These are phyloP conservation scores for Cyprinus carpio DNA, from an alignment of 2,113 vertebrate genomes.

Conservation along the genomic window DNA sequence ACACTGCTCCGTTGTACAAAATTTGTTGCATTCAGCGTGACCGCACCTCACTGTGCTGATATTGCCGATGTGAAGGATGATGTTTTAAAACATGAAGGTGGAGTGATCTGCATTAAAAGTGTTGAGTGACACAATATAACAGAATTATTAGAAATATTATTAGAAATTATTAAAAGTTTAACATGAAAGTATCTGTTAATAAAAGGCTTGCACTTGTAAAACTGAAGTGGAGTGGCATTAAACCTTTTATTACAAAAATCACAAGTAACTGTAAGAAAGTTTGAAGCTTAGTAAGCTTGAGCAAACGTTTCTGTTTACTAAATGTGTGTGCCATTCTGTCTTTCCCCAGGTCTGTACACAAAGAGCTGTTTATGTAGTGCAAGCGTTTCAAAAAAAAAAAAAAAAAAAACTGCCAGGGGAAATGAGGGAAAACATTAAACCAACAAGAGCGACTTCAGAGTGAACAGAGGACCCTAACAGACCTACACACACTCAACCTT, in stretches of 20 bases:
- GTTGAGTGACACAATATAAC: too few relatives aligned
- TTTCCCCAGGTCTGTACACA: background rate
- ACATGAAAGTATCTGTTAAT: background rate
- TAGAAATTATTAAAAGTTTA: too few relatives aligned
- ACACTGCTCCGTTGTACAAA: too few relatives aligned
- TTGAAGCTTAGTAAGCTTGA: background rate
- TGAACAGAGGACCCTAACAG: slow-evolving; percentile 65
- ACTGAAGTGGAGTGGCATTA: background rate
- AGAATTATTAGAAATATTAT: too few relatives aligned
- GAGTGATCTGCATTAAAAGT: too few relatives aligned
- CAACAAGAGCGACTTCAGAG: slow-evolving; percentile 73
- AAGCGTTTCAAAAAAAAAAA: slow-evolving; percentile 60
- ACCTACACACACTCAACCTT: slow-evolving; percentile 62
- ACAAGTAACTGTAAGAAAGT: background rate
- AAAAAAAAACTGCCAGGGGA: slow-evolving; percentile 67
- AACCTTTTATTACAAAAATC: background rate
- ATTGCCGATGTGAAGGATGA: too few relatives aligned
- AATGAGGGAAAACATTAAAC: slow-evolving; percentile 69
- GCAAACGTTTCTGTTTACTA: slow-evolving; percentile 22
- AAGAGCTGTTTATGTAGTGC: slow-evolving; percentile 22
- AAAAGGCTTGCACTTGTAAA: background rate
- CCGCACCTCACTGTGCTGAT: too few relatives aligned
- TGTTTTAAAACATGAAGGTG: too few relatives aligned
- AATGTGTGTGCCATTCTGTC: slow-evolving; percentile 25
- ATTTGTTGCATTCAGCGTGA: too few relatives aligned